Percentiles rank a stretch among this genome's conserved stretches.
Evolutionary conservation across 2,888 invertebrate species (phyloP).

Genomic region (Heliothis peltigera): DNA sequence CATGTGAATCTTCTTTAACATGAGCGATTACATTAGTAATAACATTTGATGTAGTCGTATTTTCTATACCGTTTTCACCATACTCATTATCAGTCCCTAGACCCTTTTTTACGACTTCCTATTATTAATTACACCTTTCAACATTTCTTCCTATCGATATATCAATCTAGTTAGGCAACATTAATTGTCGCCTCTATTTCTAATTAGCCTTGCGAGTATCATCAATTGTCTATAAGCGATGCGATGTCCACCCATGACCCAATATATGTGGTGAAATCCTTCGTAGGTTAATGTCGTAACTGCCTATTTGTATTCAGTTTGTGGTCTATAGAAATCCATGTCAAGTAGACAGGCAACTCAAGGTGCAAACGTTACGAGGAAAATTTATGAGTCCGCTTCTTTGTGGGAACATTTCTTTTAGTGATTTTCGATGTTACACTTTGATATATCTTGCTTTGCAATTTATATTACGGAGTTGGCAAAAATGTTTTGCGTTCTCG

Average conservation of each 20-base stretch:
- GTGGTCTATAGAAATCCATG: conserved; percentile 87
- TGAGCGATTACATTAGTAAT: conserved; percentile 6
- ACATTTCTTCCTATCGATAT: conserved; percentile 60
- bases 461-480: not conserved
- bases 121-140: conserved; percentile 40
- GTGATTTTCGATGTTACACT: conserved; percentile 56
- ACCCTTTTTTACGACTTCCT: conserved; percentile 40
- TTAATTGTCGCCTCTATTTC: conserved; percentile 65
- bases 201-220: conserved; percentile 73
- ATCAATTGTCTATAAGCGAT: conserved; percentile 70
- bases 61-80: conserved; percentile 27
- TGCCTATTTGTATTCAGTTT: conserved; percentile 85
- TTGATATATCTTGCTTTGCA: conserved; percentile 24
- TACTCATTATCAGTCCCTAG: conserved; percentile 10
- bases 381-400: conserved; percentile 80
- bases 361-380: conserved; percentile 80
- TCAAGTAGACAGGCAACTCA: conserved; percentile 85
- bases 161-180: conserved; percentile 60
- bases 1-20: conserved; percentile 4
- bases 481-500: not conserved
- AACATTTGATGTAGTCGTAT: not conserved
- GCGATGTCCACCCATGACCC: conserved; percentile 85
- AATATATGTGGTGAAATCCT: conserved; percentile 88
- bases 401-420: conserved; percentile 69
- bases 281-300: conserved; percentile 81